Evolutionary conservation across 2,797 vertebrate species (phyloP).

Genomic region (Poeciliopsis turneri): DNA sequence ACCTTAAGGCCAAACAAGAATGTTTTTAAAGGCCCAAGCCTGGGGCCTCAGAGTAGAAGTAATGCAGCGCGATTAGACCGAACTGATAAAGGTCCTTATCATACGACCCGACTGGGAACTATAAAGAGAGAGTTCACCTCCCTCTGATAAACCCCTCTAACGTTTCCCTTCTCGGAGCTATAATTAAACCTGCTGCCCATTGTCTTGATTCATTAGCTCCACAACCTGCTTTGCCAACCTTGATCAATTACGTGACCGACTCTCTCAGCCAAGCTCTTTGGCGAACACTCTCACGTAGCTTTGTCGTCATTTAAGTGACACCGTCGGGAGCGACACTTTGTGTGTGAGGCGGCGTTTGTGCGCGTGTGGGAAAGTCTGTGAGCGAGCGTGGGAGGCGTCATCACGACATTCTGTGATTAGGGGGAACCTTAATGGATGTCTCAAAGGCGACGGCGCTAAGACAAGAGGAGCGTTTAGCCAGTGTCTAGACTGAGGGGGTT

Average conservation of each 20-base stretch:
- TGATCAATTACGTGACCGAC: constrained; percentile 76
- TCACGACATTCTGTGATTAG: constrained; percentile 68
- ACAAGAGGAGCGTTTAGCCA: constrained; percentile 63
- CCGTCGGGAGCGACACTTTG: constrained; percentile 17
- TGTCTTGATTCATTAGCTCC: constrained; percentile 80
- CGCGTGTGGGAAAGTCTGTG: constrained; percentile 29
- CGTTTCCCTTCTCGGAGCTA: constrained; percentile 65
- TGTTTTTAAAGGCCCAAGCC: constrained; percentile 27
- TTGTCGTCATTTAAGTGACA: constrained; percentile 48
- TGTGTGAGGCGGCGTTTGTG: constrained; percentile 10
- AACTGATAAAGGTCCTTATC: constrained; percentile 65
- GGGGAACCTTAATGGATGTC: constrained; percentile 67
- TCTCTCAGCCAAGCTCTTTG: constrained; percentile 66
- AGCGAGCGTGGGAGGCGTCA: constrained; percentile 54
- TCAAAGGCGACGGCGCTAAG: constrained; percentile 48
- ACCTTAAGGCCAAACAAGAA: constrained; percentile 50
- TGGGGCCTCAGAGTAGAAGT: constrained; percentile 48
- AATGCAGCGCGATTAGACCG: constrained; percentile 63
- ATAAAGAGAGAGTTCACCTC: constrained; percentile 63
- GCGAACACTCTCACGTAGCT: constrained; percentile 64
- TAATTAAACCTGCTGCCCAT: constrained; percentile 77
- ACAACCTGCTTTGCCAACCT: constrained; percentile 72
- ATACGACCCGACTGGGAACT: constrained; percentile 45
- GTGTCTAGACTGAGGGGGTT: constrained; percentile 44
- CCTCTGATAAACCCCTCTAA: constrained; percentile 70